Evolutionary conservation across 2,797 vertebrate genomes (phyloP).

Genomic region (Nyctalus aviator): DNA sequence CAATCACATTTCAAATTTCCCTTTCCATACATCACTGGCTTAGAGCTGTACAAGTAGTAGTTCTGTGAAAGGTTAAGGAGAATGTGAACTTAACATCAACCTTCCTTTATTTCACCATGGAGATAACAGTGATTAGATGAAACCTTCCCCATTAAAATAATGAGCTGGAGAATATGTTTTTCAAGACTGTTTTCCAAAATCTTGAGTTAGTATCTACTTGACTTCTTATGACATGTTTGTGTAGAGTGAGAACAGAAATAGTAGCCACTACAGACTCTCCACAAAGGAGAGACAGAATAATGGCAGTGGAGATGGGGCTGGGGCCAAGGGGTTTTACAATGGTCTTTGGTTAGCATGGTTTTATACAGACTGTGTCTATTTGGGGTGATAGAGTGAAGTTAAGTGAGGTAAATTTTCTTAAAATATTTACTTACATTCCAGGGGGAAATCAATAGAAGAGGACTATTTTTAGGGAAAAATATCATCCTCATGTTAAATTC

Average conservation of each 20-base stretch:
- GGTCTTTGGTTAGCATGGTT: background rate
- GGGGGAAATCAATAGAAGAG: background rate
- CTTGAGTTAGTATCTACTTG: background rate
- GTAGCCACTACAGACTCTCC: background rate
- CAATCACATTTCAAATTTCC: constrained; percentile 66
- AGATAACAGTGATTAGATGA: constrained; percentile 23
- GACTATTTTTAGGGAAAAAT: background rate
- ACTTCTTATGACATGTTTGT: background rate
- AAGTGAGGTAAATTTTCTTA: background rate
- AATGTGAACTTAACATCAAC: background rate
- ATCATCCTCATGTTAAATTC: background rate
- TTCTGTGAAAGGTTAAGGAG: constrained; percentile 49
- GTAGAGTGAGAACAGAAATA: constrained; percentile 7
- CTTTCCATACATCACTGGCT: constrained; percentile 18
- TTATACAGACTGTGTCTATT: background rate
- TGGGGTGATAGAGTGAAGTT: background rate
- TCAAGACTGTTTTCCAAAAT: constrained; percentile 13
- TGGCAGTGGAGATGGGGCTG: background rate
- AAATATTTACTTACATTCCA: background rate
- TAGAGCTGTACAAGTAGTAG: background rate
- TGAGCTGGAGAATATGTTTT: background rate
- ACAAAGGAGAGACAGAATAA: constrained; percentile 4
- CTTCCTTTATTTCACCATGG: constrained; percentile 55
- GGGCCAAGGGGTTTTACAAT: background rate
- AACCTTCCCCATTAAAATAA: background rate